Evolutionary conservation across 64 coral and sea anemone species (phyloP), one percentile per base, ranked within the genome.

Genomic region (Montipora efflorescens): DNA sequence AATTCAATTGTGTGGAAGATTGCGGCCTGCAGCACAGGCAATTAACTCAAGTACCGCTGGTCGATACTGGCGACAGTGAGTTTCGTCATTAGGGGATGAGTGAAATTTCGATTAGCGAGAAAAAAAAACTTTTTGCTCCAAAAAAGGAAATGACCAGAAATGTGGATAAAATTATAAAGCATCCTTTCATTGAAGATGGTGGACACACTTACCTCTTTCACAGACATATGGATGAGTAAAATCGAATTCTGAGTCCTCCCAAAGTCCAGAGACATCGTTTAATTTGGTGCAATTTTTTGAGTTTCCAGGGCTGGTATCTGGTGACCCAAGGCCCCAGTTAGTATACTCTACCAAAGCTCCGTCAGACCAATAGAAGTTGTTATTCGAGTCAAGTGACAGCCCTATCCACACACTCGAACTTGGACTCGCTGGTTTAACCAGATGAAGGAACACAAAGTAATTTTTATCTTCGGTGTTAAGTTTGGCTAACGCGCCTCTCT

Each of bases 381-480:
- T 86, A 4, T 86, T 46, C 44, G 66, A n/a, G 46, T 86, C 66
- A 71, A 59, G 82, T 12, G 82, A 86, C 10, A 86, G n/a, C 82
- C 82, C 82, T 22, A 86, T 86, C 82, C 82, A 86, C 19, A 86
- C 66, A 22, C 59, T 72, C 28, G 82, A 86, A 18, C 82, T 72
- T 18, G 66, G 82, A 86, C 67, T 86, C 16, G 82, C 66, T 23
- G 82, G 82, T 50, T 71, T 86, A 2, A 86, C 45, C 16, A 86
- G 66, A 49, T 86, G 62, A 10, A 86, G 66, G 19, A 72, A 86
- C 62, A 86, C 64, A 66, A 86, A 86, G 46, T 86, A 86, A n/a
- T 22, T 86, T 47, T 86, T 71, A 48, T 86, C 82, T 71, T 86
- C 61, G 4, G 82, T 21, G n/a, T 86, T 50, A 19, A 86, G n/a